Percentiles rank a stretch among this genome's conserved stretches.
These are phyloP conservation scores for Thereva nobilitata DNA, from an alignment of 2,888 invertebrate species.

Conservation along the genomic window DNA sequence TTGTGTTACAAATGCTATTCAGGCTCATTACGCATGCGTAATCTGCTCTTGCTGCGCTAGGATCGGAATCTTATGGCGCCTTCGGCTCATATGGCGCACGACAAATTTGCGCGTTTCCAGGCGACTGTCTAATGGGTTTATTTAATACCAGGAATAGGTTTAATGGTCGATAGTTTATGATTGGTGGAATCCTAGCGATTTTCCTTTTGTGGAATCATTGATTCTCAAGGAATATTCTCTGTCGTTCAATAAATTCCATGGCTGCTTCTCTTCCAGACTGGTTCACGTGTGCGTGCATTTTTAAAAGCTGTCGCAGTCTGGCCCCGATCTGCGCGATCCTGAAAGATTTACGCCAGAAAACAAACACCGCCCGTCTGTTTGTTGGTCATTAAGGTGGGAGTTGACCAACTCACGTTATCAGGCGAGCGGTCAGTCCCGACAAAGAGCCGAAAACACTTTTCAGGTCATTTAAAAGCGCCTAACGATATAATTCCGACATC, in stretches of 20 bases:
- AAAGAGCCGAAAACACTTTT: constrained; percentile 33
- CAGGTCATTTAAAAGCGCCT: constrained; percentile 33
- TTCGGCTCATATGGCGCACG: constrained; percentile 28
- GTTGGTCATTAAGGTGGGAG: constrained; percentile 14
- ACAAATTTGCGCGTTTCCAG: constrained; percentile 30
- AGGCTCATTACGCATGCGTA: constrained; percentile 25
- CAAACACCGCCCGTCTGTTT: constrained; percentile 28
- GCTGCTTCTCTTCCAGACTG: too few relatives aligned
- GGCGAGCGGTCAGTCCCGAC: constrained; percentile 2
- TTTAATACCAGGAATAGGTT: constrained; percentile 19
- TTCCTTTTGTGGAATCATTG: not conserved
- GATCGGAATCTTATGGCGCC: constrained; percentile 24
- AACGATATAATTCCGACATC: constrained; percentile 28
- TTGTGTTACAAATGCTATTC: constrained; percentile 29
- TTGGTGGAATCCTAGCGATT: constrained; percentile 5
- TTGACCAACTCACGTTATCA: not conserved
- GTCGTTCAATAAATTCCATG: not conserved
- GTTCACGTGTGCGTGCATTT: too few relatives aligned
- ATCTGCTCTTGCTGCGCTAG: constrained; percentile 6
- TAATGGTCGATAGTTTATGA: constrained; percentile 20
- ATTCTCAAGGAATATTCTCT: not conserved
- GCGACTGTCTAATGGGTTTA: constrained; percentile 31
- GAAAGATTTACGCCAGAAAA: constrained; percentile 25
- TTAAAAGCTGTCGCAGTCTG: too few relatives aligned
- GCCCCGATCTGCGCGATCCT: not conserved